phyloP scores from a whole-genome alignment of 2,888 invertebrate genomes.

The Panopea generosa region DNA sequence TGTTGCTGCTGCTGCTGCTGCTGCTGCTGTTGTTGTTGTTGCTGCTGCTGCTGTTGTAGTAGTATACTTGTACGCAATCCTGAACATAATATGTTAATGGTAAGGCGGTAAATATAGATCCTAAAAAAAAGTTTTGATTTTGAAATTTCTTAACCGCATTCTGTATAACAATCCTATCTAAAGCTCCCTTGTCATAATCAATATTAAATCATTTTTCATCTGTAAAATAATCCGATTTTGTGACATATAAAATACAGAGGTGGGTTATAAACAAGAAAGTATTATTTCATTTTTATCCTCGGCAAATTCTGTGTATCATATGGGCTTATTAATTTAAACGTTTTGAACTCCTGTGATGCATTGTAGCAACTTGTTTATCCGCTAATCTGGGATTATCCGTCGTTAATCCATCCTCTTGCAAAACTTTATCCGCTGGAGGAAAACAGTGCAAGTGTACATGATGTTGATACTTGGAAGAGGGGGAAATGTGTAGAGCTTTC shows the following conservation, averaged over 20 bases:
- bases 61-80: too few relatives aligned
- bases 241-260: background rate
- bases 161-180: background rate
- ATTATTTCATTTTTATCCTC: constrained; percentile 3
- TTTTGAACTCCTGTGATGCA: constrained; percentile 8
- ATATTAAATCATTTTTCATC: constrained; percentile 7
- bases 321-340: background rate
- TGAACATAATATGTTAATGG: too few relatives aligned
- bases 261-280: background rate
- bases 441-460: too few relatives aligned
- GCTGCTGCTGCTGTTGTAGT: too few relatives aligned
- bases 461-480: too few relatives aligned
- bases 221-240: constrained; percentile 13
- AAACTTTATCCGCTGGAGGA: background rate
- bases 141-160: too few relatives aligned
- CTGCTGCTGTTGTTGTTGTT: too few relatives aligned
- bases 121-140: too few relatives aligned
- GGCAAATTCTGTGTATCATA: background rate
- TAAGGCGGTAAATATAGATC: too few relatives aligned
- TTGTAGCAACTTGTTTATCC: constrained; percentile 23
- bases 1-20: too few relatives aligned
- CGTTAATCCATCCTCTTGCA: constrained; percentile 25
- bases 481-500: too few relatives aligned
- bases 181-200: constrained; percentile 7
- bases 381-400: constrained; percentile 37